These are phyloP conservation scores for Eleutherodactylus coqui DNA, from an alignment of 2,797 vertebrate genomes.

Conservation along the genomic window DNA sequence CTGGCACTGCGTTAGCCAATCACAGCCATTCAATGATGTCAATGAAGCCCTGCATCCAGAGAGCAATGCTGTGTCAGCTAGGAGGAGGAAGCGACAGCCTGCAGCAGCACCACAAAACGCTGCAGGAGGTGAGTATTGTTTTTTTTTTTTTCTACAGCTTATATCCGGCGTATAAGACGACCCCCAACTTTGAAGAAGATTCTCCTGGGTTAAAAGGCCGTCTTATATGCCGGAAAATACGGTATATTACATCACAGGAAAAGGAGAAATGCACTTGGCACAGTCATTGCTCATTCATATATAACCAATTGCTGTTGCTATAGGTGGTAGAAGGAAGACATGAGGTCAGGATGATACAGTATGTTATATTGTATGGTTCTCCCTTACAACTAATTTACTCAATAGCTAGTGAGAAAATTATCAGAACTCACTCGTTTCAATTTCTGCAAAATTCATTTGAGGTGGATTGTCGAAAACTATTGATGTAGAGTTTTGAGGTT, in stretches of 20 bases:
- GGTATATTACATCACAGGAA: conserved; percentile 10
- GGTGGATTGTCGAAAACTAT: background rate
- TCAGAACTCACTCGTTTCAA: background rate
- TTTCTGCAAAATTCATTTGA: background rate
- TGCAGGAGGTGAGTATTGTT: too few relatives aligned
- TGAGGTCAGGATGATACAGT: background rate
- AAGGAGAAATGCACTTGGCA: background rate
- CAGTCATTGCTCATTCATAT: background rate
- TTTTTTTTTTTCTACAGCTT: too few relatives aligned
- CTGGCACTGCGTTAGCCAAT: too few relatives aligned
- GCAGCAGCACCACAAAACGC: too few relatives aligned
- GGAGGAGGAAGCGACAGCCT: too few relatives aligned
- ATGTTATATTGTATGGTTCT: background rate
- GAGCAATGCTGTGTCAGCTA: too few relatives aligned
- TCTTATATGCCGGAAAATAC: too few relatives aligned
- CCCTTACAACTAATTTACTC: background rate
- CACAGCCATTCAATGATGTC: too few relatives aligned
- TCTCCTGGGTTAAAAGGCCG: too few relatives aligned
- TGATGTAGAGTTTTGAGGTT: background rate
- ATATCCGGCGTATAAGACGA: too few relatives aligned
- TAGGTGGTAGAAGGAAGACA: background rate
- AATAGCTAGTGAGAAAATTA: background rate
- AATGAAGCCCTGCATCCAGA: too few relatives aligned
- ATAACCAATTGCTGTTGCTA: background rate
- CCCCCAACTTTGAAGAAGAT: too few relatives aligned